These are phyloP conservation scores for Coluber constrictor DNA, from an alignment of 2,797 vertebrate genomes.

Conservation along the genomic window DNA sequence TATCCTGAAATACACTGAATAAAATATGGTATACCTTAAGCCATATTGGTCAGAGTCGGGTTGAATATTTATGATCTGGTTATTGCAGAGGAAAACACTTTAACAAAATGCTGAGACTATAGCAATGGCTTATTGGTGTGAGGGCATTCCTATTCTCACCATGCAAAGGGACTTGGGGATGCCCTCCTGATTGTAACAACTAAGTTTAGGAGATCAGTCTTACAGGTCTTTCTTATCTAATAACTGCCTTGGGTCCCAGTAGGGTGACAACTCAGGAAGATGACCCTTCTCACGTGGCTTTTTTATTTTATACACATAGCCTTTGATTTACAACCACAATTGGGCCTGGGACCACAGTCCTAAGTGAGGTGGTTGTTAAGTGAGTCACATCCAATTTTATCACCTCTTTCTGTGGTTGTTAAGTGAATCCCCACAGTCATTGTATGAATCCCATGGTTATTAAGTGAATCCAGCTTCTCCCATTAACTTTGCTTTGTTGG, in stretches of 20 bases:
- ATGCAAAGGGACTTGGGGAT: not conserved
- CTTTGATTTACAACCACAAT: not conserved
- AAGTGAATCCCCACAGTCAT: not conserved
- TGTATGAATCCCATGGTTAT: not conserved
- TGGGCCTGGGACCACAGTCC: not conserved
- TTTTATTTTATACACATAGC: not conserved
- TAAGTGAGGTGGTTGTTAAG: not conserved
- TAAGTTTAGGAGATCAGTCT: not conserved
- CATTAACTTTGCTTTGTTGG: not conserved
- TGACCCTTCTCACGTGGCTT: too few relatives aligned
- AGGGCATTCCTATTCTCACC: not conserved
- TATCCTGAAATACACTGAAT: not conserved
- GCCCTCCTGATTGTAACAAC: not conserved
- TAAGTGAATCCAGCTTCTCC: not conserved
- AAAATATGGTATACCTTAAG: too few relatives aligned
- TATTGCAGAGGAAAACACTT: not conserved
- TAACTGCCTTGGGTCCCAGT: not conserved
- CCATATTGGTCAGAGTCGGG: too few relatives aligned
- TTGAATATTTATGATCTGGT: not conserved
- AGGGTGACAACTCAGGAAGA: not conserved
- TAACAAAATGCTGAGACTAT: not conserved
- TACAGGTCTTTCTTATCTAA: not conserved
- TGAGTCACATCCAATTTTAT: not conserved
- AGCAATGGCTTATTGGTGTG: not conserved
- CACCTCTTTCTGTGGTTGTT: not conserved